phyloP scores from a whole-genome alignment of 2,888 invertebrate genomes.

The Coenonympha glycerion region DNA sequence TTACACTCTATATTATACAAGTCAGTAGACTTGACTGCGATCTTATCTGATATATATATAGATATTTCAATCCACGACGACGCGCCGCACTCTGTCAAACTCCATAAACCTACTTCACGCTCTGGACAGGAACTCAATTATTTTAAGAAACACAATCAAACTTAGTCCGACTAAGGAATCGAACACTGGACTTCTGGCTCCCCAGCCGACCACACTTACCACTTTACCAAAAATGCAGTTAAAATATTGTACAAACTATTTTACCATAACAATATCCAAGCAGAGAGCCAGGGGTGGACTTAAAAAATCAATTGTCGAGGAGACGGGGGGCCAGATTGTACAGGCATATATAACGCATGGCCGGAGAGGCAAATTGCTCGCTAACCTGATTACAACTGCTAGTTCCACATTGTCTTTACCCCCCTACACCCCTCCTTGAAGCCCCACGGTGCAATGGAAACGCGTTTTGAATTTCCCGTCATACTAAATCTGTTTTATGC shows the following conservation, averaged over 20 bases:
- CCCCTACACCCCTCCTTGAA: slow-evolving; percentile 29
- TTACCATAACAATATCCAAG: slow-evolving; percentile 15
- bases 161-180: no score
- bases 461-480: slow-evolving; percentile 26
- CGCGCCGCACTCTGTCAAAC: no score
- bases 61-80: no score
- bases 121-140: no score
- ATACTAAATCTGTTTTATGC: slow-evolving; percentile 6
- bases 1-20: no score
- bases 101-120: no score
- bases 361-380: slow-evolving; percentile 85
- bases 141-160: no score
- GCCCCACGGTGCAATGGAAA: slow-evolving; percentile 6
- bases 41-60: no score
- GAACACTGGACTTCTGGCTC: no score
- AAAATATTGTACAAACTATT: slow-evolving; percentile 2
- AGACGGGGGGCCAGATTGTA: slow-evolving; percentile 51
- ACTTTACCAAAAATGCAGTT: no score
- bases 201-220: no score
- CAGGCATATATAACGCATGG: slow-evolving; percentile 78
- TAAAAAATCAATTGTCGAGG: slow-evolving; percentile 38
- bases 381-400: slow-evolving; percentile 84
- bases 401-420: slow-evolving; percentile 69
- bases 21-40: no score
- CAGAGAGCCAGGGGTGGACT: slow-evolving; percentile 29